phyloP scores from a whole-genome alignment of 2,888 invertebrate species.

The Hypomecis punctinalis region DNA sequence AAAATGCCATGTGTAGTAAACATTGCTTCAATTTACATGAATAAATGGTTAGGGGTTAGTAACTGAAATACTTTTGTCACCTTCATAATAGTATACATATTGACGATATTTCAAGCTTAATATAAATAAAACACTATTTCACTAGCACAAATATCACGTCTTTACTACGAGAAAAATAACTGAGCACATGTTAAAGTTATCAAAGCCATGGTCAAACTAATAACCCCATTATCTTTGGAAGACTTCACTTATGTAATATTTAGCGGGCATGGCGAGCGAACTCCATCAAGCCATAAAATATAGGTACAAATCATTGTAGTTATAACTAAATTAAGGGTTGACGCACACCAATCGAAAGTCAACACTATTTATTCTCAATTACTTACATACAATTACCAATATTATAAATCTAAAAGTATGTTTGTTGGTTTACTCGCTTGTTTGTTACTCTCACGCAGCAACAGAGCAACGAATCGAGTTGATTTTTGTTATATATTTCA shows the following conservation, averaged over 20 bases:
- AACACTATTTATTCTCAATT: no score
- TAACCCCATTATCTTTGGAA: conserved; percentile 8
- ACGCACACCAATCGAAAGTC: neutral
- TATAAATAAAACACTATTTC: neutral
- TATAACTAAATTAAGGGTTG: conserved; percentile 11
- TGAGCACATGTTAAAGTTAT: conserved; percentile 2
- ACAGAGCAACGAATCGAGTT: no score
- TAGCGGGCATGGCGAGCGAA: conserved; percentile 18
- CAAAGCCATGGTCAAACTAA: conserved; percentile 14
- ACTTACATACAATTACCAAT: no score
- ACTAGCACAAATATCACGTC: neutral
- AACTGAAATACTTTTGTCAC: neutral
- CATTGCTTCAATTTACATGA: no score
- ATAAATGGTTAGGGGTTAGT: neutral
- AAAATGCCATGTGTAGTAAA: no score
- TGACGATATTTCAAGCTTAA: neutral
- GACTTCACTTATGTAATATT: conserved; percentile 12
- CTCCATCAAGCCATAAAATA: conserved; percentile 22
- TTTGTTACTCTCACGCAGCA: no score
- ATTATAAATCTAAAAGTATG: no score
- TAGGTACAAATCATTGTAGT: neutral
- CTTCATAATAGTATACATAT: conserved; percentile 1
- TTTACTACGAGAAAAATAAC: neutral
- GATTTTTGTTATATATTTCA: no score
- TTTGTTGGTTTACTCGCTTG: no score